Evolutionary conservation across 1,140 invertebrate genomes (phyloP).

Genomic region (Phthorimaea operculella): DNA sequence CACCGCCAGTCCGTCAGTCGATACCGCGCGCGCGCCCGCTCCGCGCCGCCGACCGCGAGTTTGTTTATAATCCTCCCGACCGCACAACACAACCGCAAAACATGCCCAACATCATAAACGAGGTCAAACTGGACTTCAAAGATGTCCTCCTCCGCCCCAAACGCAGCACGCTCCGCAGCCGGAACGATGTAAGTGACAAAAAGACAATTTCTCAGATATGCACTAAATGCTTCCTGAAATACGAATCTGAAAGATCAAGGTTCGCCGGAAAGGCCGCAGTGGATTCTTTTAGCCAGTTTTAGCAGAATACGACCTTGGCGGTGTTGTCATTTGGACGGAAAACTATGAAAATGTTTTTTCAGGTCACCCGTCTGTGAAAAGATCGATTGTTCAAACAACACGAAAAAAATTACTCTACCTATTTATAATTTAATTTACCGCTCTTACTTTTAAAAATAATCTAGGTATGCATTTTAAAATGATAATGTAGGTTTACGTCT

Average conservation of each 20-base stretch:
- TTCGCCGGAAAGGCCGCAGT: constrained; percentile 13
- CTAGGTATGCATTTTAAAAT: no score
- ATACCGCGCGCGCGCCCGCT: constrained; percentile 37
- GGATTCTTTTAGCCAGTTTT: neutral
- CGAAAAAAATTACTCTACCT: no score
- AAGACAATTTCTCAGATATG: constrained; percentile 1
- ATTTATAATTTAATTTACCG: neutral
- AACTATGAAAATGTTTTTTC: neutral
- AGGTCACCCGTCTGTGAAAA: neutral
- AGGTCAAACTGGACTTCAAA: constrained; percentile 95
- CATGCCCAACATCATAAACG: constrained; percentile 95
- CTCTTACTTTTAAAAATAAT: neutral
- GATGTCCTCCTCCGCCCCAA: constrained; percentile 93
- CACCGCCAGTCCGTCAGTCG: constrained; percentile 30
- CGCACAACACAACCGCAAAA: constrained; percentile 25
- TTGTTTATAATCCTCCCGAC: constrained; percentile 19
- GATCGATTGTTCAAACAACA: no score
- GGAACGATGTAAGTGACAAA: constrained; percentile 84
- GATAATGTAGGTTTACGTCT: no score
- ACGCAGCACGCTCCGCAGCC: constrained; percentile 88
- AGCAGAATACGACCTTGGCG: neutral
- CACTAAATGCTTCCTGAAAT: constrained; percentile 30
- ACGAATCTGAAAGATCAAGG: constrained; percentile 38
- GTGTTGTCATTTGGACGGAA: neutral
- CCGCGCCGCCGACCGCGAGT: constrained; percentile 18